phyloP scores from a whole-genome alignment of 2,888 invertebrate species.

The Lithophane ornitopus region DNA sequence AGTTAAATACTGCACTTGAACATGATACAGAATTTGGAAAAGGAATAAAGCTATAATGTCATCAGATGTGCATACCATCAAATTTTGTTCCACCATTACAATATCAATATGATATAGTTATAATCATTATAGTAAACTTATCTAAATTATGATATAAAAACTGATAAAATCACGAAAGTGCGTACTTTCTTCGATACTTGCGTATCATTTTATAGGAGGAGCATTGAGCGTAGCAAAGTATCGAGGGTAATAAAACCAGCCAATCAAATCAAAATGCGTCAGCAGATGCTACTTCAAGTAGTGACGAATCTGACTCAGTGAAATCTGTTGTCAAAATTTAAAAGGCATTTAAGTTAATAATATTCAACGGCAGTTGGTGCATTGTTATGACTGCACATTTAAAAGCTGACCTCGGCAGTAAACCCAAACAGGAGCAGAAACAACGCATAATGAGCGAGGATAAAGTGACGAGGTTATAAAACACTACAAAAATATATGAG shows the following conservation, averaged over 20 bases:
- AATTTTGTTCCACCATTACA: not conserved
- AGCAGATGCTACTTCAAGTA: slow-evolving; percentile 13
- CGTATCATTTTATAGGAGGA: slow-evolving; percentile 2
- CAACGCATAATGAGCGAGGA: slow-evolving; percentile 33
- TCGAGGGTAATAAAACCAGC: slow-evolving; percentile 10
- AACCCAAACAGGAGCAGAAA: slow-evolving; percentile 45
- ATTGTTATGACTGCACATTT: slow-evolving; percentile 43
- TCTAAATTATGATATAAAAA: not conserved
- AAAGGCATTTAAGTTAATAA: slow-evolving; percentile 11
- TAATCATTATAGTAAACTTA: slow-evolving; percentile 6
- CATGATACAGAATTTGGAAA: not conserved
- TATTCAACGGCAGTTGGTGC: slow-evolving; percentile 15
- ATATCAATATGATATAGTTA: not conserved
- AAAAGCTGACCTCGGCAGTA: slow-evolving; percentile 38
- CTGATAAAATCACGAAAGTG: slow-evolving; percentile 6
- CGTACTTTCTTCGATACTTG: slow-evolving; percentile 16
- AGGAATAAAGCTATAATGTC: not conserved
- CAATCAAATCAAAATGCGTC: slow-evolving; percentile 24
- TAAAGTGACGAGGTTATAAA: slow-evolving; percentile 42
- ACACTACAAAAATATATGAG: slow-evolving; percentile 27
- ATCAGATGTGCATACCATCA: not conserved
- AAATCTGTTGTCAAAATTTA: slow-evolving; percentile 21
- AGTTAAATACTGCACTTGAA: not conserved
- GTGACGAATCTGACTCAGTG: slow-evolving; percentile 8
- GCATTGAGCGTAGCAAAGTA: slow-evolving; percentile 7